A percentile compares a stretch with the other conserved stretches of the same genome.
Evolutionary conservation across 1,140 invertebrate genomes (phyloP).

Genomic region (Brachionus rotundiformis): DNA sequence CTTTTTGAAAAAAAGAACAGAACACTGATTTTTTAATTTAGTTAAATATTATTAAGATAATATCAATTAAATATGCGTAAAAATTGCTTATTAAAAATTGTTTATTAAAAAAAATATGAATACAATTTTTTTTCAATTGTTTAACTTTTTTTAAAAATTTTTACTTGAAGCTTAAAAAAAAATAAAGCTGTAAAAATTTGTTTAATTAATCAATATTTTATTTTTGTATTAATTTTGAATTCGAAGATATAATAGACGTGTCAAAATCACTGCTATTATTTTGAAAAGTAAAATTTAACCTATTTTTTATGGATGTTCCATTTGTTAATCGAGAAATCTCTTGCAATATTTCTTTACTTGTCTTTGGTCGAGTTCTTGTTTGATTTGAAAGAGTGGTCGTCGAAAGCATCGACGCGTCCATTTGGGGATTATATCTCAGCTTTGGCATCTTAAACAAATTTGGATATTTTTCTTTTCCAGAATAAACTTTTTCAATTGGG

Average conservation of each 20-base stretch:
- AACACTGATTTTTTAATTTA: too few species aligned
- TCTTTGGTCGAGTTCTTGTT: constrained; percentile 32
- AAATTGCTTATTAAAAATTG: too few species aligned
- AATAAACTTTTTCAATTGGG: background rate
- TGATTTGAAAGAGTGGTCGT: constrained; percentile 28
- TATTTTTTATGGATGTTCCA: constrained; percentile 21
- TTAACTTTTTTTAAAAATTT: too few species aligned
- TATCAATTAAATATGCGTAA: too few species aligned
- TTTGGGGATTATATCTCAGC: background rate
- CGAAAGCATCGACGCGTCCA: background rate
- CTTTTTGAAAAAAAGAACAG: too few species aligned
- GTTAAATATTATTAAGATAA: too few species aligned
- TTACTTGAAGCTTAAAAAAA: background rate
- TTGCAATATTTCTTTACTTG: constrained; percentile 49
- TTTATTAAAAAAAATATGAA: too few species aligned
- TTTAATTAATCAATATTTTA: background rate
- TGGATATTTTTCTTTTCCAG: background rate
- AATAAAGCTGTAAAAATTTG: background rate
- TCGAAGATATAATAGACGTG: constrained; percentile 5
- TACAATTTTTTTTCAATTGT: too few species aligned
- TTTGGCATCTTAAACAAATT: constrained; percentile 32
- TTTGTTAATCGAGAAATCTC: constrained; percentile 49
- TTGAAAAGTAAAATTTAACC: constrained; percentile 17
- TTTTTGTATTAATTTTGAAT: background rate
- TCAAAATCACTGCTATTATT: constrained; percentile 35